Evolutionary conservation across 2,113 vertebrate genomes (phyloP).

Genomic region (Scomber colias): DNA sequence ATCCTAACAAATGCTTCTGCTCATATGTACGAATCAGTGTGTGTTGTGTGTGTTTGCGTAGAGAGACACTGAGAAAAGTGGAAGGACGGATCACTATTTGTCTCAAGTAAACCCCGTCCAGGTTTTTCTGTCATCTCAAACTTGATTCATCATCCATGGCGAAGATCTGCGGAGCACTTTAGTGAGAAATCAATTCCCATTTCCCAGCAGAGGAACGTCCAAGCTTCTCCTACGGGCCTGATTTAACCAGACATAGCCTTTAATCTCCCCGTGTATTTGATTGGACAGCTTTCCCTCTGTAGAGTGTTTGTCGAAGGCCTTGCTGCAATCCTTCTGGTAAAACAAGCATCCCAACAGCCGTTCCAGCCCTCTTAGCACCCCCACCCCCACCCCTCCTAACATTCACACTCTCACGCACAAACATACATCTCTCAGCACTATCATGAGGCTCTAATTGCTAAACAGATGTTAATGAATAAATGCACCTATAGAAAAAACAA

Average conservation of each 20-base stretch:
- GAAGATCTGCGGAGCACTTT: constrained; percentile 75
- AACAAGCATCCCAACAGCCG: constrained; percentile 72
- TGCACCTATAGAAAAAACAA: constrained; percentile 49
- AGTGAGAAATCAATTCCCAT: constrained; percentile 83
- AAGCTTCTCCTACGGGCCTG: constrained; percentile 72
- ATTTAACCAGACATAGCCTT: constrained; percentile 80
- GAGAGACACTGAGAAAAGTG: constrained; percentile 20
- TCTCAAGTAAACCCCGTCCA: constrained; percentile 65
- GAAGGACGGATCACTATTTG: constrained; percentile 63
- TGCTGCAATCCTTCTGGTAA: constrained; percentile 78
- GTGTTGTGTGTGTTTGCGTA: constrained; percentile 16
- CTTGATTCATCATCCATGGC: constrained; percentile 70
- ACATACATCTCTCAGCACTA: constrained; percentile 25
- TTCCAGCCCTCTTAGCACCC: constrained; percentile 21
- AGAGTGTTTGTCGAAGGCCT: constrained; percentile 83
- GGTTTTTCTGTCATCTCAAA: constrained; percentile 71
- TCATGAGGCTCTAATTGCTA: constrained; percentile 61
- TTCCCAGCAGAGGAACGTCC: constrained; percentile 71
- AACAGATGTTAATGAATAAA: constrained; percentile 68
- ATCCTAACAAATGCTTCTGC: constrained; percentile 15
- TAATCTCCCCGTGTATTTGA: constrained; percentile 83
- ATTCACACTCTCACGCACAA: constrained; percentile 4
- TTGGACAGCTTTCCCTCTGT: constrained; percentile 73
- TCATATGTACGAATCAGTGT: constrained; percentile 16
- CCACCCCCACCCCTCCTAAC: constrained; percentile 17